Evolutionary conservation across 2,888 invertebrate species (phyloP), one percentile per base, ranked within the genome.

Genomic region (Stegophylla sp.): DNA sequence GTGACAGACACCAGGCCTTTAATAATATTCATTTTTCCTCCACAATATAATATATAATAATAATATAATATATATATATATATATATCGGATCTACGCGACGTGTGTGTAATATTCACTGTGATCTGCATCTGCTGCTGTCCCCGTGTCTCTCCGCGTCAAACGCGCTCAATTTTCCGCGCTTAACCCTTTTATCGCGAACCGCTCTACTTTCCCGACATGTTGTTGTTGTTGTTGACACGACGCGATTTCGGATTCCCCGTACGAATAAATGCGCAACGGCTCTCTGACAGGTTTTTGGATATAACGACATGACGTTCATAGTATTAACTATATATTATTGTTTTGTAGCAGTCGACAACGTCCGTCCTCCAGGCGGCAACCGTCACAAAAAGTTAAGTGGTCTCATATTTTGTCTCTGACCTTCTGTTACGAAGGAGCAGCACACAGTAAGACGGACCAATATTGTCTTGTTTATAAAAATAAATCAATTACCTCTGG

Each of bases 1-100:
- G 79, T 79, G 79, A 79, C 69, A 69, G 79, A 79, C 79, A 79
- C 79, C 79, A 79, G 79, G 79, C 79, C n/a, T 79, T 56, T 61
- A 53, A 72, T 63, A 77, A 77, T 79, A 79, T 79, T 79, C 79
- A 79, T 79, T 79, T 79, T 79, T 79, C 69, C 79, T 23, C 34
- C 20, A 41, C 17, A 43, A 3, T 56, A 51, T 51, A 48, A 17
- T 10, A 12, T 12, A 61, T 3, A 45, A 26, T 43, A 48, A 61
- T 3, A 45, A 26, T 43, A 48, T 74, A 28, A 56, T 72, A 72
- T 20, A 28, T 9, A 9, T 26, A 61, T 26, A 43, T 17, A 23
- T 43, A 72, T 56, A 56, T 77, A 45, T 77, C 67, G 66, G 26
- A 12, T 26, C 28, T 59, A 51, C 76, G 28, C 76, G 67, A 45